Evolutionary conservation across 2,797 vertebrate genomes (phyloP).

Genomic region (Pseudopleuronectes americanus): DNA sequence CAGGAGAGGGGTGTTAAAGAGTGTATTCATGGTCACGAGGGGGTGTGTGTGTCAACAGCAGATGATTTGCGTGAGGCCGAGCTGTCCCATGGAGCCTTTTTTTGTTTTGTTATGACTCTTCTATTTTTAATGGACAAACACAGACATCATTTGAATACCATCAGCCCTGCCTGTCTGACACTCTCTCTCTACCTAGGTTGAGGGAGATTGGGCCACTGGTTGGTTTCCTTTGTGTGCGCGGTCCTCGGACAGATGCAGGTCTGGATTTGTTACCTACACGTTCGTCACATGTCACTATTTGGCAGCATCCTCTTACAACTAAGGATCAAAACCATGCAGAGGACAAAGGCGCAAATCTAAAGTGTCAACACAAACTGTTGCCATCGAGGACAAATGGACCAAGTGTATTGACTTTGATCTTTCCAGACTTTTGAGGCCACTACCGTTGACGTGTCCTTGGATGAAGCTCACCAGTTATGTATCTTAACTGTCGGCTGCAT

Average conservation of each 20-base stretch:
- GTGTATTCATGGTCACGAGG: slow-evolving; percentile 75
- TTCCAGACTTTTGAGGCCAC: slow-evolving; percentile 10
- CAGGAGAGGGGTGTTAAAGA: slow-evolving; percentile 61
- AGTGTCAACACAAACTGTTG: slow-evolving; percentile 42
- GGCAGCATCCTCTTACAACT: slow-evolving; percentile 12
- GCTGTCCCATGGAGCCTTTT: slow-evolving; percentile 61
- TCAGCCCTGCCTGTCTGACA: slow-evolving; percentile 37
- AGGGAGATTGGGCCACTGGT: not conserved
- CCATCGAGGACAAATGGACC: slow-evolving; percentile 17
- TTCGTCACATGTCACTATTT: slow-evolving; percentile 32
- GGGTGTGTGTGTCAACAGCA: slow-evolving; percentile 75
- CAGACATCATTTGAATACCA: slow-evolving; percentile 74
- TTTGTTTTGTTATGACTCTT: slow-evolving; percentile 76
- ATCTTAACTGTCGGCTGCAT: too few species aligned
- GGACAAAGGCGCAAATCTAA: slow-evolving; percentile 34
- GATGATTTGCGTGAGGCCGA: slow-evolving; percentile 76
- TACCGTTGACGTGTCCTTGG: not conserved
- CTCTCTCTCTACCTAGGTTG: slow-evolving; percentile 40
- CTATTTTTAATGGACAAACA: slow-evolving; percentile 72
- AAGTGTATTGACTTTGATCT: slow-evolving; percentile 28
- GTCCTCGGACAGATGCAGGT: not conserved
- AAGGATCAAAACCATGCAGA: slow-evolving; percentile 29
- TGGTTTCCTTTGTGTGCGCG: slow-evolving; percentile 16
- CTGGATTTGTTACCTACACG: slow-evolving; percentile 6
- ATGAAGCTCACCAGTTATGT: not conserved